Evolutionary conservation across 53 echinoderm and acorn worm species (phyloP).

Genomic region (Mesocentrotus franciscanus): DNA sequence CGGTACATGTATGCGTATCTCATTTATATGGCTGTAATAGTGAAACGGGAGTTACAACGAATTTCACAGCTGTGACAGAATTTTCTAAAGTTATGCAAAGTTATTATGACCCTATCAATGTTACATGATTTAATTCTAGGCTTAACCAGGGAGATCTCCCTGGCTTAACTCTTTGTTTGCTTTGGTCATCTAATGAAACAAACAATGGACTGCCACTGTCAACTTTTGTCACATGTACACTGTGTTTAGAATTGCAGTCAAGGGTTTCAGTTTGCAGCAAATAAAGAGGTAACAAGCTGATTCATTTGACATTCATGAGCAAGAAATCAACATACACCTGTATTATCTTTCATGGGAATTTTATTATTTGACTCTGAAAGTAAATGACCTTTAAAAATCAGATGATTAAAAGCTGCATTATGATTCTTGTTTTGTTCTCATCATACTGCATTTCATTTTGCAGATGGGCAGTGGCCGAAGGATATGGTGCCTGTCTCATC

Average conservation of each 20-base stretch:
- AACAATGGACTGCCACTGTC: too few relatives aligned
- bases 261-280: too few relatives aligned
- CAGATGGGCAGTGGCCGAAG: conserved; percentile 95
- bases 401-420: neutral
- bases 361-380: neutral
- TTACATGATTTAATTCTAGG: neutral
- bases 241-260: too few relatives aligned
- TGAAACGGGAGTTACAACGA: too few relatives aligned
- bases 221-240: too few relatives aligned
- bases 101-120: neutral
- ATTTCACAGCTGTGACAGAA: neutral
- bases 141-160: too few relatives aligned
- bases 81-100: neutral
- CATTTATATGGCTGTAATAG: neutral
- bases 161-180: neutral
- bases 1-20: neutral
- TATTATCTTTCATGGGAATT: neutral
- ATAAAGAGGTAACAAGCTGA: too few relatives aligned
- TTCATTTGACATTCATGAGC: neutral
- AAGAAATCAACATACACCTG: neutral
- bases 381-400: neutral
- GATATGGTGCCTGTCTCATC: conserved; percentile 91
- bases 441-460: neutral
- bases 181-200: too few relatives aligned
- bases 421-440: neutral